Percentiles rank a stretch among this genome's conserved stretches.
Evolutionary conservation across 2,888 invertebrate species (phyloP).

Genomic region (Tineola bisselliella): DNA sequence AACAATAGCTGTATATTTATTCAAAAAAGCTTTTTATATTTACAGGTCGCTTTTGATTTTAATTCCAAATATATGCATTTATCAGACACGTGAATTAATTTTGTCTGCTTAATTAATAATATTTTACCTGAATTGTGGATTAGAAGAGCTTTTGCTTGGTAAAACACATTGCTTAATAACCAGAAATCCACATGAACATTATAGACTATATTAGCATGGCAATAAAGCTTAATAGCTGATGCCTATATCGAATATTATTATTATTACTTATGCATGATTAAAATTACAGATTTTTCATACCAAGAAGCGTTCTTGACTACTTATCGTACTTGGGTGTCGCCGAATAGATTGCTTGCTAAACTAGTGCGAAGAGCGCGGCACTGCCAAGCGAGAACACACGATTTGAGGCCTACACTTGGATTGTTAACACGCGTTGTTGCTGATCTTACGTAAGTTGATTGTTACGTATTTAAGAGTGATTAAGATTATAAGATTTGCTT

Average conservation of each 20-base stretch:
- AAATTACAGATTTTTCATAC: constrained; percentile 81
- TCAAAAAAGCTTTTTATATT: background rate
- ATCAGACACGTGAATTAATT: too few species aligned
- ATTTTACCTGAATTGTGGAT: too few species aligned
- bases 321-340: constrained; percentile 94
- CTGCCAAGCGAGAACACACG: constrained; percentile 69
- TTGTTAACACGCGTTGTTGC: constrained; percentile 94
- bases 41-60: background rate
- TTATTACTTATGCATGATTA: constrained; percentile 8
- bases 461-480: background rate
- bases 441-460: constrained; percentile 88
- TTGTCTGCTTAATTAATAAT: too few species aligned
- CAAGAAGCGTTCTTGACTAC: constrained; percentile 99
- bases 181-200: background rate
- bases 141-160: too few species aligned
- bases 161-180: too few species aligned
- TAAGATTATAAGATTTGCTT: background rate
- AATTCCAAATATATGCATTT: background rate
- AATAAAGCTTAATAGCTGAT: background rate
- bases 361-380: constrained; percentile 79
- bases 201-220: background rate
- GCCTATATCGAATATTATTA: background rate
- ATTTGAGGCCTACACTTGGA: constrained; percentile 88
- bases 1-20: background rate
- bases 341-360: constrained; percentile 85